Percentiles rank a stretch among this genome's conserved stretches.
These are phyloP conservation scores for Scaptomyza reducta DNA, from an alignment of 2,888 invertebrate genomes.

Conservation along the genomic window DNA sequence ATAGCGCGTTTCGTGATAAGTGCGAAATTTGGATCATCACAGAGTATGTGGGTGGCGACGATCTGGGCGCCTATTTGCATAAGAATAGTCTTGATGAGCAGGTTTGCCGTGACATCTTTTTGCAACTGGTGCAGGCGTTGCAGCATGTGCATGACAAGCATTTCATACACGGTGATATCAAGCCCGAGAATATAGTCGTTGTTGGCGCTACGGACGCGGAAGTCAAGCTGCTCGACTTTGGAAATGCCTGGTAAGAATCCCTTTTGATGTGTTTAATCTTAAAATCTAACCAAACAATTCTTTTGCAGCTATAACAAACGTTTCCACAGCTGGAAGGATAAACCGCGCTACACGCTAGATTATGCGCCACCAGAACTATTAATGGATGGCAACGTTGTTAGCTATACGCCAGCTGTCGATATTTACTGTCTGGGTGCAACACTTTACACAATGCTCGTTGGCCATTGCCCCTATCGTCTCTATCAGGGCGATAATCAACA, in stretches of 20 bases:
- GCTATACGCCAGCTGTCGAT: conserved; percentile 96
- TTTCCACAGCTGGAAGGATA: conserved; percentile 75
- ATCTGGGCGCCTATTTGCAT: conserved; percentile 85
- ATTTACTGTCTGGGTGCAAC: conserved; percentile 98
- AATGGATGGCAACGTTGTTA: conserved; percentile 75
- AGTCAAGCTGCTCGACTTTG: conserved; percentile 97
- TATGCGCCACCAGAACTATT: conserved; percentile 98
- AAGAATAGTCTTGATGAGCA: conserved; percentile 87
- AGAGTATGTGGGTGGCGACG: conserved; percentile 93
- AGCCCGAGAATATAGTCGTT: conserved; percentile 91
- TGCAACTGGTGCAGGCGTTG: conserved; percentile 93
- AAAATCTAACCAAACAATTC: neutral
- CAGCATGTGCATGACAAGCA: conserved; percentile 92
- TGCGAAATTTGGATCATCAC: conserved; percentile 95
- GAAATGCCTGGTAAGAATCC: conserved; percentile 88
- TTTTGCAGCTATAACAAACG: conserved; percentile 65
- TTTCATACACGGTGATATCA: conserved; percentile 96
- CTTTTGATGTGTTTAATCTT: neutral
- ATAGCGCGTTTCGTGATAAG: conserved; percentile 92
- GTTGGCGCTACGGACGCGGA: conserved; percentile 49
- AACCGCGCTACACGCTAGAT: conserved; percentile 94
- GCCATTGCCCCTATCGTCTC: conserved; percentile 91
- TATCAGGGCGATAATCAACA: conserved; percentile 53
- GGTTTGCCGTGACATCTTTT: conserved; percentile 91
- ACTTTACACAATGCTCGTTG: conserved; percentile 89